Base-by-base conservation (phyloP, 2,797 vertebrate species). In the Natrix natrix region DNA sequence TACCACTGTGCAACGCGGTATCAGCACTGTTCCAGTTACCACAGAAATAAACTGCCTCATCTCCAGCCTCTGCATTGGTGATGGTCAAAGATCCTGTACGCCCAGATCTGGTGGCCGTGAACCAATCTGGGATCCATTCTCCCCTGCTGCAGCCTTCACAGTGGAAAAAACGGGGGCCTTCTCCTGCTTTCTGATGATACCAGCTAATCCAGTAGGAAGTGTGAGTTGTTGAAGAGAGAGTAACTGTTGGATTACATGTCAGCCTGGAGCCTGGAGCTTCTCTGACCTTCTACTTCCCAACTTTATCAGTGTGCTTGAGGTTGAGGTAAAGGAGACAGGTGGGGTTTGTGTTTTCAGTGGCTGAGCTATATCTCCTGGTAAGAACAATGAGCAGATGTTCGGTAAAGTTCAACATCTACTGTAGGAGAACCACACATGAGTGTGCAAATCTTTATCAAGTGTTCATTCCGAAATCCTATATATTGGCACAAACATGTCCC, bases 151-250 rank as follows among this genome's bases (percentile, higher is more conserved):
- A 37, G 20, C 17, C 17, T 11, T 7, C 20, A 43, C 74, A 22
- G 48, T 63, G 60, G 22, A 69, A 4, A 48, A 20, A 55, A n/a
- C 5, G 89, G 83, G 24, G 69, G 1, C 0, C 20, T 17, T 86
- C 1, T 17, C 55, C 69, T 20, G 37, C 0, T 48, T 43, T 78
- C 32, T 91, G 69, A 86, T 59, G 90, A 87, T 8, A 3, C 86
- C 86, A 87, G 28, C 3, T 0, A 8, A 87, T 4, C 0, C 0
- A 0, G 14, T n/a, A 20, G 28, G 28, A 32, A 37, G 8, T 17
- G 1, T 59, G 57, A 0, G 32, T 26, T 22, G 32, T 26, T 11
- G 5, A 4, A 57, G 57, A 8, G 10, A 88, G 4, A 0, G 13
- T 14, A 20, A 43, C 5, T 0, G 57, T 11, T 61, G 26, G 22